Base-by-base conservation (phyloP, 1,140 invertebrate genomes). In the Cotesia typhae region DNA sequence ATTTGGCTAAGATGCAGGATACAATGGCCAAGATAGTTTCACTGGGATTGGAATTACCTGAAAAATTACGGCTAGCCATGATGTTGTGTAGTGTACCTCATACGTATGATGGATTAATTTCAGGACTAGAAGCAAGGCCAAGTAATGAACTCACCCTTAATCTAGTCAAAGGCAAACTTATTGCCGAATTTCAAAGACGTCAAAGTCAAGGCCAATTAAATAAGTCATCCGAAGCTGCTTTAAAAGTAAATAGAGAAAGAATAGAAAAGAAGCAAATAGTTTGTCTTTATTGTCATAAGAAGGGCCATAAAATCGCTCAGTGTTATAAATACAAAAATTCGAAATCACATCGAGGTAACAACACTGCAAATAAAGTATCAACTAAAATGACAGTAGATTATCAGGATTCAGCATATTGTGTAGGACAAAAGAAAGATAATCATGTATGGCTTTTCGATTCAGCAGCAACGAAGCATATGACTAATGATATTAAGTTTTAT, bases 31-130 rank as follows among this genome's bases (percentile, higher is more conserved):
- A 76, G 10, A 47, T 78, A 20, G 20, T 68, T 7, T 71, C 66
- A 20, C 35, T 76, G 1, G 75, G 70, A 14, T 53, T 67, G 35
- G 53, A 65, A 10, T 64, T 74, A n/a, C 51, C 37, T 17, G 77
- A 76, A 37, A 68, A 67, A 12, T 53, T 72, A 65, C 6, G 59
- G 4, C 60, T 71, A 12, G 60, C 67, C 7, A 73, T 78, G 68
- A 20, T 72, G 4, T 57, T 78, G 1, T 41, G 55, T n/a, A 77
- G 75, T 60, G 59, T 76, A 38, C 71, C 73, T 53, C 52, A 70
- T 10, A 70, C 71, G 9, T 76, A 75, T 47, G 64, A 67, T 57
- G 73, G 67, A 7, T 55, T 76, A 52, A 64, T 75, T 6, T 73
- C 71, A 9, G 75, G 73, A 37, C 66, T 76, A 41, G 75, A 76